phyloP scores from a whole-genome alignment of 64 coral and sea anemone species.

The Montipora foliosa region DNA sequence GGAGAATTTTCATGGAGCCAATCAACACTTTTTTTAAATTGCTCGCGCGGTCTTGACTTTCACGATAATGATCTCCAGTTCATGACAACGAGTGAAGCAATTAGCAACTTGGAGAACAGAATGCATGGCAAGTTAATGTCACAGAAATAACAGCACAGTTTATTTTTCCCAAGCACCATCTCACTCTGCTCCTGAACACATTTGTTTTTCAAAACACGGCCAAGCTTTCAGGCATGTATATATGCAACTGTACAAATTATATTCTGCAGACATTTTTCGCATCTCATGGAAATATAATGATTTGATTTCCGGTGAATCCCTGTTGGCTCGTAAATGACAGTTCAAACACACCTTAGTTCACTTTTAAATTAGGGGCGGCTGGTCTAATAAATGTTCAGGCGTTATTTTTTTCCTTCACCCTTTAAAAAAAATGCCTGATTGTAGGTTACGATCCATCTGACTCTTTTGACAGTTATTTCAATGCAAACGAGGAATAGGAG shows the following conservation, averaged over 20 bases:
- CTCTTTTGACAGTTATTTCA: no score
- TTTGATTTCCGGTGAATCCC: not conserved
- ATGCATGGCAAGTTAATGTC: not conserved
- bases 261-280: not conserved
- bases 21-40: not conserved
- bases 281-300: not conserved
- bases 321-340: not conserved
- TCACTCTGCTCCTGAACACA: no score
- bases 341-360: constrained; percentile 1
- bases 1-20: not conserved
- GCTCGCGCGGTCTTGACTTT: not conserved
- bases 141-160: not conserved
- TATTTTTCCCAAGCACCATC: not conserved
- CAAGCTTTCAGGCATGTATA: no score
- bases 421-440: no score
- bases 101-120: not conserved
- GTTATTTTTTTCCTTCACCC: no score
- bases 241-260: no score
- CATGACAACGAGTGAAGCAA: not conserved
- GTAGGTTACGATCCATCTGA: no score
- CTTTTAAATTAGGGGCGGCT: no score
- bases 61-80: not conserved
- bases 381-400: not conserved
- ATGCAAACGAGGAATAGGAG: no score
- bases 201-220: no score